Base-by-base conservation (phyloP, 1,140 invertebrate genomes). In the Papilio aristodemus region DNA sequence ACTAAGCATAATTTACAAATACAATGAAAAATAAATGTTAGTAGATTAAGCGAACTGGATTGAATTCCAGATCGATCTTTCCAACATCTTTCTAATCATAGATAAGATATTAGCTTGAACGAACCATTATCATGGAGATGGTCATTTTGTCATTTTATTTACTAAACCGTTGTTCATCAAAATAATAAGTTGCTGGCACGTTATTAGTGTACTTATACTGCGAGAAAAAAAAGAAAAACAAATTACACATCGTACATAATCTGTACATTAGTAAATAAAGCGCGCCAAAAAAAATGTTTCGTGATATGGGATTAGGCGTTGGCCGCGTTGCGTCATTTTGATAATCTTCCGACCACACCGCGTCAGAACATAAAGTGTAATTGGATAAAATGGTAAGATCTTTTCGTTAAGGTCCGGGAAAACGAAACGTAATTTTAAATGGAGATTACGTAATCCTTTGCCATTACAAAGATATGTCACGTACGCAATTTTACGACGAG, bases 271-370 rank as follows among this genome's bases (percentile, higher is more conserved):
- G 10, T 27, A 59, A 32, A 58, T 58, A 32, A 58, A 27, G 57
- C 25, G 57, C 57, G 57, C 25, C 57, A 58, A 58, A 58, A 54
- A 41, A 58, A 58, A 58, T 58, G 57, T 58, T 58, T 58, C 57
- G 57, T 58, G 57, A 58, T 58, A 58, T 36, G 57, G 57, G 19
- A 38, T 62, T 62, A 62, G 59, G 59, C 59, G 59, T 62, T 62
- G 59, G 59, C 9, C 59, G 59, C 39, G 10, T 62, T 62, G 36
- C 59, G 36, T 62, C 59, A 62, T 62, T 62, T 38, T 62, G 59
- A 62, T 62, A 62, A 39, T 62, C 36, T 62, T 13, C 10, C 59
- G 36, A 38, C 32, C 59, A 38, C 59, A 62, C 59, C 36, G 36
- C 36, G 14, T 4, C 10, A 36, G n/a, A 39, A 19, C 59, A 62